Base-by-base conservation (phyloP, 2,888 invertebrate species). In the Zygogramma bicolorata region DNA sequence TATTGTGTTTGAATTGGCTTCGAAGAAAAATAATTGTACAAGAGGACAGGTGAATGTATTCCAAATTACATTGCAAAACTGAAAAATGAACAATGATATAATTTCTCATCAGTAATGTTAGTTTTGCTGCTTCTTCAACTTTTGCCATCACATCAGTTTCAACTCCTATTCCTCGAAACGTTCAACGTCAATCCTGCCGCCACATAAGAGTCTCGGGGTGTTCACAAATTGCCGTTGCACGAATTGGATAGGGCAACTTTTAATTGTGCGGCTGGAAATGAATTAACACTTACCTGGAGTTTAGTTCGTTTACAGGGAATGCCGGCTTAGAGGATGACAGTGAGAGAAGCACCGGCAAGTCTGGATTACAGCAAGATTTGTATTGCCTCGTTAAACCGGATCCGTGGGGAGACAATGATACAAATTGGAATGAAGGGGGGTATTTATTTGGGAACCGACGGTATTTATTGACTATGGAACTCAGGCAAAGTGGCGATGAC, bases 241-340 rank as follows among this genome's bases (percentile, higher is more conserved):
- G 53, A 53, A 53, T 53, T 53, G 53, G 25, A 53, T 53, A 27
- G 53, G 27, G 53, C 7, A 53, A 53, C 53, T 53, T 53, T 53
- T 53, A 53, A 53, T 53, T 53, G 53, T 53, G 53, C 53, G 53
- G 53, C 53, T 53, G 27, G 53, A 27, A 53, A 27, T 25, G 27
- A 53, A 53, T 53, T 53, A 53, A 22, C 53, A 53, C 25, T 53
- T 53, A 53, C 53, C 53, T 53, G 53, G 46, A 53, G 53, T 53
- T 53, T 8, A 27, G 25, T 53, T 53, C 53, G 27, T 53, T 53
- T 53, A 53, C 53, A 53, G 25, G 10, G 53, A 53, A 53, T n/a
- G 53, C 15, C 25, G 53, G 53, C 25, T 53, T 53, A 53, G 53
- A 53, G 53, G 4, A 53, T 27, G 53, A 53, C 53, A 53, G 53